Percentiles rank a stretch among this genome's conserved stretches.
These are phyloP conservation scores for Podarcis lilfordi DNA, from an alignment of 2,797 vertebrate genomes.

Conservation along the genomic window DNA sequence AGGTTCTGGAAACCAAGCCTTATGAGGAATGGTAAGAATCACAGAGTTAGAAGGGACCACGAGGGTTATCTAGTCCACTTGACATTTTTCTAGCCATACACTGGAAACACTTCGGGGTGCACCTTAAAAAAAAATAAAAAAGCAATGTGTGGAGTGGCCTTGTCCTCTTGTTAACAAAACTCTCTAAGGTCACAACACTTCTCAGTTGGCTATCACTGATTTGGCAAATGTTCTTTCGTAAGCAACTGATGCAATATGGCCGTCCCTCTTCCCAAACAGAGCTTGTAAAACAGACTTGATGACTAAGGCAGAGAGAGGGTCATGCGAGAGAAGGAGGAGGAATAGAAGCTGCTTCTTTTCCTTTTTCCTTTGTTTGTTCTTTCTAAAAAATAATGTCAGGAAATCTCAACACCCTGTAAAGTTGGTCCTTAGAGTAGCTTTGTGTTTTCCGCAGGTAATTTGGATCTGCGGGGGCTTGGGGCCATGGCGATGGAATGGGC, in stretches of 20 bases:
- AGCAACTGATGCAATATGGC: not conserved
- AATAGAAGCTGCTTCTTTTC: not conserved
- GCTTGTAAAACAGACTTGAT: not conserved
- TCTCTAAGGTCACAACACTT: not conserved
- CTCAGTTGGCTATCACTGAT: not conserved
- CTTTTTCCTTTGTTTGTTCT: not conserved
- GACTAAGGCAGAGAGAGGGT: rapidly evolving
- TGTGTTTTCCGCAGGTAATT: not conserved
- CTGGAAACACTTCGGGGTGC: not conserved
- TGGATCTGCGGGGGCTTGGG: not conserved
- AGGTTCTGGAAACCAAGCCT: too few relatives aligned
- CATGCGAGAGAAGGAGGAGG: rapidly evolving
- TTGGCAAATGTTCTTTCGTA: not conserved
- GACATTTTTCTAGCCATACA: not conserved
- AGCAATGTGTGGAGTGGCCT: not conserved
- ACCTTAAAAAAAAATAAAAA: not conserved
- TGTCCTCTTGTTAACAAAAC: not conserved
- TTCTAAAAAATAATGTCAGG: constrained; percentile 42
- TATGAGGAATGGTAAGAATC: too few relatives aligned
- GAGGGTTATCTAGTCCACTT: too few relatives aligned
- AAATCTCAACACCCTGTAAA: constrained; percentile 44
- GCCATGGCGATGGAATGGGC: not conserved
- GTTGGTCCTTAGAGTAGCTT: not conserved
- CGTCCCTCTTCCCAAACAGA: not conserved
- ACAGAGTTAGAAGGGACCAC: too few relatives aligned